Percentiles rank a stretch among this genome's conserved stretches.
phyloP scores from a whole-genome alignment of 1,140 invertebrate species.

The Holotrichia oblita region DNA sequence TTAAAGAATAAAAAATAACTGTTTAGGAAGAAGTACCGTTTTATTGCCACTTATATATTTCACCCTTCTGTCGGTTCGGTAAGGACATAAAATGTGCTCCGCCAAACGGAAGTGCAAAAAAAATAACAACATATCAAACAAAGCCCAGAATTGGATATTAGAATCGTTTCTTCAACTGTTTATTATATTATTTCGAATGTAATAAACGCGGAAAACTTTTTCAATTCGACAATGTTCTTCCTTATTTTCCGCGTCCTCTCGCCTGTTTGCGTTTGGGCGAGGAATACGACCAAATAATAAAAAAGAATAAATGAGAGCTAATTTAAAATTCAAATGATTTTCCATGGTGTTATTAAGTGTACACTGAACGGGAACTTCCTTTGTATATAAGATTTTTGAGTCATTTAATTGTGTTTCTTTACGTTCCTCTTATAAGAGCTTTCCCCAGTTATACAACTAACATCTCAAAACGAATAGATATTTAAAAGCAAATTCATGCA shows the following conservation, averaged over 20 bases:
- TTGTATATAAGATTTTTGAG: not conserved
- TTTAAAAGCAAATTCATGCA: not conserved
- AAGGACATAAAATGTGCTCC: constrained; percentile 17
- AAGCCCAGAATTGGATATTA: constrained; percentile 33
- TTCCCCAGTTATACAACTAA: not conserved
- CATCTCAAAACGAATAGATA: not conserved
- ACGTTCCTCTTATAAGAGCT: not conserved
- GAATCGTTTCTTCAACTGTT: constrained; percentile 35
- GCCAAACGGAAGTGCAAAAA: constrained; percentile 24
- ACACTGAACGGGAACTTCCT: not conserved
- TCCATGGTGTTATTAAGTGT: constrained; percentile 31
- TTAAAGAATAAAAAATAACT: constrained; percentile 35
- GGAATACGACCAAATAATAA: constrained; percentile 24
- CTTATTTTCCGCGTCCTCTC: not conserved
- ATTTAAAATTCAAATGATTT: constrained; percentile 36
- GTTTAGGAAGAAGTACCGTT: constrained; percentile 14
- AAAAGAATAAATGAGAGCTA: constrained; percentile 27
- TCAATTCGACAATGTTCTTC: constrained; percentile 25
- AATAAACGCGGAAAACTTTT: constrained; percentile 35
- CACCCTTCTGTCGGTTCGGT: constrained; percentile 16
- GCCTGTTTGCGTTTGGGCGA: not conserved
- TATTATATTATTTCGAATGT: constrained; percentile 36
- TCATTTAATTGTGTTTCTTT: constrained; percentile 8
- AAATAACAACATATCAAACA: constrained; percentile 37
- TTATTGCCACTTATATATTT: constrained; percentile 36